These are phyloP conservation scores for Ramphastos sulfuratus DNA, from an alignment of 2,113 vertebrate genomes.

Conservation along the genomic window DNA sequence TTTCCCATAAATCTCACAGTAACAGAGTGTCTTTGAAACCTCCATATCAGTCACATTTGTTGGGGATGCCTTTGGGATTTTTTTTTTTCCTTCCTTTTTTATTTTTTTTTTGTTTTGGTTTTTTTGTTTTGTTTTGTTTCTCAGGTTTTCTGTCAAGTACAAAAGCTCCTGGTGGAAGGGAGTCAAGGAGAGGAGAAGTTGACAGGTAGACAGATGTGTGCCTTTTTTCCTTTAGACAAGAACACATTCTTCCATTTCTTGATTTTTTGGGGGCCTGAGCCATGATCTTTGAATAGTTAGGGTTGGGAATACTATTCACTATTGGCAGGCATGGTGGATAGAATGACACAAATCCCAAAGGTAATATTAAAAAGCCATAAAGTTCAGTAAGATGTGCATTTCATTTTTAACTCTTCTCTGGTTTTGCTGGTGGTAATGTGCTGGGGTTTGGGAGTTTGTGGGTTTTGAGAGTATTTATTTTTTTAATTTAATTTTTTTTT, in stretches of 20 bases:
- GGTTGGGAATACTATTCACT: slow-evolving; percentile 37
- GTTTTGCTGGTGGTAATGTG: not conserved
- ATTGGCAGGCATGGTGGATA: slow-evolving; percentile 38
- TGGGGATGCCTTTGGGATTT: not conserved
- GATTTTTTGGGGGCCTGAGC: slow-evolving; percentile 37
- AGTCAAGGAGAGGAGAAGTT: not conserved
- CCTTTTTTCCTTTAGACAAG: not conserved
- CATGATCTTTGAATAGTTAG: slow-evolving; percentile 4
- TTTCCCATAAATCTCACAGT: slow-evolving; percentile 31
- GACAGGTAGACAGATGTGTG: not conserved
- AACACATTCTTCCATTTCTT: not conserved
- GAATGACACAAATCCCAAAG: slow-evolving; percentile 65
- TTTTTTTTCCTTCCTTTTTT: too few relatives aligned
- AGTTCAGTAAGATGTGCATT: slow-evolving; percentile 35
- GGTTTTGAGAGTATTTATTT: not conserved
- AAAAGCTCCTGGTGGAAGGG: not conserved
- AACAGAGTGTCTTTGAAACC: slow-evolving; percentile 7
- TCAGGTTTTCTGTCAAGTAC: not conserved
- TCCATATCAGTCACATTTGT: not conserved
- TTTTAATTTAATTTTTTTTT: not conserved
- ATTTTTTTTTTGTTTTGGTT: too few relatives aligned
- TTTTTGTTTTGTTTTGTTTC: too few relatives aligned
- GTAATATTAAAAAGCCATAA: slow-evolving; percentile 50
- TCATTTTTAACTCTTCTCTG: slow-evolving; percentile 62
- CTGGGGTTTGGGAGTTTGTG: not conserved